Conservation (phyloP, 2,888 invertebrate species). For the Philonicus albiceps region DNA sequence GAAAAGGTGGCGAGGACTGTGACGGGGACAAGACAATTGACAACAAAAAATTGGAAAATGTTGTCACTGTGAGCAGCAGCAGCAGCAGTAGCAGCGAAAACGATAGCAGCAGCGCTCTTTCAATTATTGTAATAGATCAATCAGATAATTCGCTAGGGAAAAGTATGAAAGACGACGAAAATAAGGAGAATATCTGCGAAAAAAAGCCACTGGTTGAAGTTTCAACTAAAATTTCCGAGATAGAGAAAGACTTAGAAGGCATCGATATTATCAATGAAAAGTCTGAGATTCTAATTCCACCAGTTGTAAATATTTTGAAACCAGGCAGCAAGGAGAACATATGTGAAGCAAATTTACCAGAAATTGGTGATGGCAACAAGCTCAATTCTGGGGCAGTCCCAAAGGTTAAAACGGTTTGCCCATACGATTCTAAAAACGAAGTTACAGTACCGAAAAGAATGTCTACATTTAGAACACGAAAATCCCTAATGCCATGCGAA, state of each 20-base stretch:
- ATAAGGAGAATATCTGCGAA: background rate
- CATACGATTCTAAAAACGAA: background rate
- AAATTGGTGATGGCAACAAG: background rate
- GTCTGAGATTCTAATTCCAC: background rate
- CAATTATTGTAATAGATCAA: background rate
- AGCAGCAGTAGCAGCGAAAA: background rate
- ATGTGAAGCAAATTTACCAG: background rate
- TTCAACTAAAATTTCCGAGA: background rate
- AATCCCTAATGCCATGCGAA: background rate
- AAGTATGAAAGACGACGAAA: background rate
- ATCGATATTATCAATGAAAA: background rate
- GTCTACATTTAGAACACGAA: background rate
- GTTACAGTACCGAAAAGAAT: background rate
- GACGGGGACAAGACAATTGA: background rate
- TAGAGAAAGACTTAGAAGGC: background rate
- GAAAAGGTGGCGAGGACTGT: background rate
- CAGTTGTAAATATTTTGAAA: background rate
- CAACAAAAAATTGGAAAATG: background rate
- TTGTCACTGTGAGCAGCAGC: background rate
- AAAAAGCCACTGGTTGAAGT: background rate
- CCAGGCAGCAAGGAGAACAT: background rate
- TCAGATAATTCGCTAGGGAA: background rate
- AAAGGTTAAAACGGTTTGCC: background rate
- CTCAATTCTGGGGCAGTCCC: background rate
- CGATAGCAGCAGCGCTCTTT: background rate